Evolutionary conservation across 2,888 invertebrate species (phyloP).

Genomic region (Leucophora obtusa): DNA sequence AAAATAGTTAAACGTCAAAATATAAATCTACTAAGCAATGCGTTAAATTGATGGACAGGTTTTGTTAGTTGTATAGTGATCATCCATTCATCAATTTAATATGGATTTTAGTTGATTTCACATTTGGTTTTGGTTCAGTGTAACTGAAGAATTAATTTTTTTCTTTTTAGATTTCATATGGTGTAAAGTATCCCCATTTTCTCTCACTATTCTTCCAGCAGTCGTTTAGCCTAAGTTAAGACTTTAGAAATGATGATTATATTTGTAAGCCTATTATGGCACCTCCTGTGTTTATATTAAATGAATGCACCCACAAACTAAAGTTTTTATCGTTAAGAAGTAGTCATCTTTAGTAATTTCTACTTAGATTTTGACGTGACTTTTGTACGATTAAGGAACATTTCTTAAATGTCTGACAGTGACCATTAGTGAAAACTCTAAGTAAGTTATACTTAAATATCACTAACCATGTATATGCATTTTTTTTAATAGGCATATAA

Average conservation of each 20-base stretch:
- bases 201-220: not conserved
- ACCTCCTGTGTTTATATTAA: constrained; percentile 35
- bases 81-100: no score
- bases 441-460: not conserved
- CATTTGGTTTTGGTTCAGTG: no score
- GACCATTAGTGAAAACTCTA: constrained; percentile 13
- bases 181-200: not conserved
- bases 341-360: constrained; percentile 5
- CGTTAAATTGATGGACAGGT: no score
- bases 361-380: constrained; percentile 9
- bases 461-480: not conserved
- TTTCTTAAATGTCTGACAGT: constrained; percentile 22
- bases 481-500: constrained; percentile 51
- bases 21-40: no score
- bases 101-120: no score
- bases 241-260: not conserved
- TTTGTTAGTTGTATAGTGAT: no score
- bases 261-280: constrained; percentile 20
- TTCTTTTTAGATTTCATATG: no score
- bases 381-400: constrained; percentile 22
- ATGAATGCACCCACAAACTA: constrained; percentile 48
- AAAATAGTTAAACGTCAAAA: no score
- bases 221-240: not conserved
- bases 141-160: no score
- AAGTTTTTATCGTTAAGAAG: constrained; percentile 12